Percentiles rank a stretch among this genome's conserved stretches.
phyloP scores from a whole-genome alignment of 2,113 vertebrate species.

The Pristiophorus japonicus region DNA sequence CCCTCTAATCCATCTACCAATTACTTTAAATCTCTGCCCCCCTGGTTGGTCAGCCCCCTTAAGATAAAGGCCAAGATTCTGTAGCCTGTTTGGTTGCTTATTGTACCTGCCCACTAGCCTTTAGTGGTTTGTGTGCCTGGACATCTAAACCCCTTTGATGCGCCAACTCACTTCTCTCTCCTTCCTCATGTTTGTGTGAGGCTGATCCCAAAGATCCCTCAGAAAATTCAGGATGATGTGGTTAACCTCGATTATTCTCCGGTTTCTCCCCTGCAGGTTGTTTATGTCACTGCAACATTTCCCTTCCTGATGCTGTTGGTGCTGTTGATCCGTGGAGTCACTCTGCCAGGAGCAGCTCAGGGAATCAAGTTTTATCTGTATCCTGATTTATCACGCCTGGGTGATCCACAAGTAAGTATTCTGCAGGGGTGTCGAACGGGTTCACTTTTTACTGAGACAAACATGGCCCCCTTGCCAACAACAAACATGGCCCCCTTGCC shows the following conservation, averaged over 20 bases:
- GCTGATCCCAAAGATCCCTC: not conserved
- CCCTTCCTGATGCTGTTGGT: conserved; percentile 96
- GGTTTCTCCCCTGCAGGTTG: conserved; percentile 52
- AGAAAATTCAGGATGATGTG: not conserved
- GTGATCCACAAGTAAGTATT: conserved; percentile 80
- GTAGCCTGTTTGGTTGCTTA: not conserved
- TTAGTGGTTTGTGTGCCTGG: no score
- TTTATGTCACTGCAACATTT: conserved; percentile 94
- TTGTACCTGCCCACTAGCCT: no score
- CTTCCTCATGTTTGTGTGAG: not conserved
- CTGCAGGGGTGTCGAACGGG: not conserved
- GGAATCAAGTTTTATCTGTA: conserved; percentile 99
- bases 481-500: not conserved
- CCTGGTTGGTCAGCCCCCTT: no score
- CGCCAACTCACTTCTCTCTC: not conserved
- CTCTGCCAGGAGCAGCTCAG: conserved; percentile 85
- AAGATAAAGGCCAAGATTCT: not conserved
- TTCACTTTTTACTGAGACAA: not conserved
- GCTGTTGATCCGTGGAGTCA: conserved; percentile 84
- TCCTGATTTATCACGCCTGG: conserved; percentile 78
- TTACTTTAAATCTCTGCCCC: no score
- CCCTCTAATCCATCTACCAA: no score
- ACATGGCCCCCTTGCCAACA: not conserved
- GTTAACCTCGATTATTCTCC: not conserved
- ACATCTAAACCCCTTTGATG: not conserved